Conservation (phyloP, 2,888 invertebrate species). For the Alcis repandata region DNA sequence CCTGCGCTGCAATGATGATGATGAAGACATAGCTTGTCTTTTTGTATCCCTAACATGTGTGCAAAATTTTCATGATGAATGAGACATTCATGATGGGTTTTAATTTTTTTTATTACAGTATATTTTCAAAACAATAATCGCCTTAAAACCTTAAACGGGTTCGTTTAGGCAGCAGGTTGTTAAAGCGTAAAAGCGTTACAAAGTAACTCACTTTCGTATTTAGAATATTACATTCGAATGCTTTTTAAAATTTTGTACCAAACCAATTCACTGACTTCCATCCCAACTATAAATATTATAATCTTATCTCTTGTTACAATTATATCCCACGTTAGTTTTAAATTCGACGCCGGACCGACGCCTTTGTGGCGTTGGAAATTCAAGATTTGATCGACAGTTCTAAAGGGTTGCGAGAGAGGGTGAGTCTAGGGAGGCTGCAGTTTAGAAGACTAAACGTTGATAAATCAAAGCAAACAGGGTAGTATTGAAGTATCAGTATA, state of each 20-base stretch:
- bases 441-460: slow-evolving; percentile 27
- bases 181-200: too few relatives aligned
- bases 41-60: too few relatives aligned
- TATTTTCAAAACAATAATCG: too few relatives aligned
- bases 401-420: slow-evolving; percentile 53
- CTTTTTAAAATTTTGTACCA: neutral
- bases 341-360: slow-evolving; percentile 50
- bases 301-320: slow-evolving; percentile 77
- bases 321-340: slow-evolving; percentile 65
- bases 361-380: slow-evolving; percentile 61
- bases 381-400: slow-evolving; percentile 67
- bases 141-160: too few relatives aligned
- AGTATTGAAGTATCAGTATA: neutral
- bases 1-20: too few relatives aligned
- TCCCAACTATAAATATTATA: slow-evolving; percentile 14
- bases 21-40: too few relatives aligned
- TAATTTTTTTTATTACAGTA: too few relatives aligned
- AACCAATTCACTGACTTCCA: slow-evolving; percentile 12
- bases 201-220: too few relatives aligned
- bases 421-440: slow-evolving; percentile 28
- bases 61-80: too few relatives aligned
- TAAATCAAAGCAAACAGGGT: slow-evolving; percentile 1
- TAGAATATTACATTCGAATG: neutral
- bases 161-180: too few relatives aligned
- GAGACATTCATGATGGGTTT: too few relatives aligned